Base-by-base conservation (phyloP, 2,113 vertebrate species). In the Cynopterus brachyotis region DNA sequence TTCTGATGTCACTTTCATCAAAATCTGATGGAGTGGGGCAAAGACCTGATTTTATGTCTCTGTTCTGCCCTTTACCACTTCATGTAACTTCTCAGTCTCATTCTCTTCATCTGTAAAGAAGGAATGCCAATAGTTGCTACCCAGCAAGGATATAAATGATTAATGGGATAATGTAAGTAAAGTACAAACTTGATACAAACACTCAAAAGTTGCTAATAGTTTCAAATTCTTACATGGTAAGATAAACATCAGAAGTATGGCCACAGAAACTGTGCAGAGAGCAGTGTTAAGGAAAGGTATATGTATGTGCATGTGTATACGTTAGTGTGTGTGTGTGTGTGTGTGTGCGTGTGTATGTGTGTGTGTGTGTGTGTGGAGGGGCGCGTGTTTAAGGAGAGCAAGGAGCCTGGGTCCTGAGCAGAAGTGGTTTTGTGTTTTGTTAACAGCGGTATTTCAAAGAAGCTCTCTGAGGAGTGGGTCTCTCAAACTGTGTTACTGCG, bases 371-470 rank as follows among this genome's bases (percentile, higher is more conserved):
- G 22, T 42, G 66, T 5, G 22, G 8, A 11, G 24, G 28, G 9
- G 35, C 3, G 57, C 24, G 28, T 50, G 9, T 24, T 76, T 47
- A 40, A 80, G 28, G 55, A 67, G 8, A 53, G 22, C 0, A 40
- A 17, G 19, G n/a, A 91, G 20, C 13, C 24, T 5, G 13, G 0
- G 5, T 67, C 30, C 73, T 11, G 19, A 94, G 73, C 42, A 87
- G 24, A 60, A 37, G n/a, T 7, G 8, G 2, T 53, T 85, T 32
- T 28, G 15, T 20, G 55, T 57, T 93, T 53, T 79, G 32, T 17
- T 42, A 32, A 66, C 20, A 87, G 24, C 26, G 15, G 3, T 76
- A 37, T 45, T 94, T 97, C 47, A 85, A 60, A 70, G 89, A 94
- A 94, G 2, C 62, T 57, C 83, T 95, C 35, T 75, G 69, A 24